These are phyloP conservation scores for Serripes groenlandicus DNA, from an alignment of 2,888 invertebrate species.

Conservation along the genomic window DNA sequence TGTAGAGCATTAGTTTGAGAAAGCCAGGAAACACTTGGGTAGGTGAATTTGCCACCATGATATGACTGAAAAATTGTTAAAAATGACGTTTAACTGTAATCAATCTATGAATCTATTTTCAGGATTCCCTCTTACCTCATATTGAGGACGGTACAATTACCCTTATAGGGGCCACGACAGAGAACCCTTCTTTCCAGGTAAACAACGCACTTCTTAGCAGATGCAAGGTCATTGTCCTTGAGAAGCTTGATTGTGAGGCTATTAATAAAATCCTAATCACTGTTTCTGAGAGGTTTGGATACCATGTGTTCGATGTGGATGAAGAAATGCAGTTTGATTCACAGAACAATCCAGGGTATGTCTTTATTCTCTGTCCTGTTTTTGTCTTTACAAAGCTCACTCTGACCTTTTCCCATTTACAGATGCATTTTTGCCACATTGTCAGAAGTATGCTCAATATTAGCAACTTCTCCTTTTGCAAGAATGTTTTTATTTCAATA, in stretches of 20 bases:
- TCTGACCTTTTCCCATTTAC: no score
- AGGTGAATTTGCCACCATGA: no score
- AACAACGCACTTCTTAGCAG: conserved; percentile 93
- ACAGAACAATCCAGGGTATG: neutral
- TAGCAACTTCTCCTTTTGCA: no score
- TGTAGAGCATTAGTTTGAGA: no score
- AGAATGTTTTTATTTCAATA: no score
- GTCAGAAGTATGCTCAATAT: no score
- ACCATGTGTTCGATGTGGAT: conserved; percentile 56
- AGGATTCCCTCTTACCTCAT: conserved; percentile 92
- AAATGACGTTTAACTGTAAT: no score
- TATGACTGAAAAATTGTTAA: no score
- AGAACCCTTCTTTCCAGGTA: conserved; percentile 95
- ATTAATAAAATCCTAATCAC: conserved; percentile 89
- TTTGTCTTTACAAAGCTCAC: no score
- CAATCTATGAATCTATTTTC: neutral
- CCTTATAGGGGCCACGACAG: conserved; percentile 94
- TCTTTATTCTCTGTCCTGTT: neutral
- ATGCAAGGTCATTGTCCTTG: conserved; percentile 90
- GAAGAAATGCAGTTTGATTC: neutral
- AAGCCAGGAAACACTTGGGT: no score
- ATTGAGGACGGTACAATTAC: conserved; percentile 93
- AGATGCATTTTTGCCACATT: no score
- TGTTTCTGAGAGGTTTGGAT: conserved; percentile 88
- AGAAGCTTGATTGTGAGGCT: conserved; percentile 90